These are phyloP conservation scores for Cyphomyrus plagiostoma DNA, from an alignment of 2,113 vertebrate genomes.

Conservation along the genomic window DNA sequence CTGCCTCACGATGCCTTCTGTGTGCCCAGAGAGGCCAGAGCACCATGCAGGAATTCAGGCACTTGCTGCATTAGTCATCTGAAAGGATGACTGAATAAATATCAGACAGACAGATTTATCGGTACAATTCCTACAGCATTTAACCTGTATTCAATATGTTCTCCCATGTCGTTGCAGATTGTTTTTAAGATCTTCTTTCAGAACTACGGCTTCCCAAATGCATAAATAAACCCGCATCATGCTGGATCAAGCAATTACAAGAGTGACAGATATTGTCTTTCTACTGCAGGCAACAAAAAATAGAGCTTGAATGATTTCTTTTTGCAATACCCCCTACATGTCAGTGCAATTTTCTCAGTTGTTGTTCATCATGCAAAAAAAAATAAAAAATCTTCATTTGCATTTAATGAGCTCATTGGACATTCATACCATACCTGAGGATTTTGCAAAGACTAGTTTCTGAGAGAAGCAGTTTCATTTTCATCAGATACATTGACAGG, in stretches of 20 bases:
- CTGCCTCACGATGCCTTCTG: neutral
- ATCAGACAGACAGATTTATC: neutral
- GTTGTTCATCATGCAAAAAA: constrained; percentile 59
- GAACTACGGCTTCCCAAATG: neutral
- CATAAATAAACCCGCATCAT: constrained; percentile 33
- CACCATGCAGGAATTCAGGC: neutral
- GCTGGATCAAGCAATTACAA: constrained; percentile 47
- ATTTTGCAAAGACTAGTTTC: constrained; percentile 30
- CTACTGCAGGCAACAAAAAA: constrained; percentile 47
- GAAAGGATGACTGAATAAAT: neutral
- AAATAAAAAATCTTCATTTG: constrained; percentile 43
- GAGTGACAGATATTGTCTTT: constrained; percentile 10
- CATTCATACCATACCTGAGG: constrained; percentile 53
- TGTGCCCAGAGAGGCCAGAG: neutral
- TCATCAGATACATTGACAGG: neutral
- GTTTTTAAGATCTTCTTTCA: neutral
- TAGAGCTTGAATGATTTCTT: constrained; percentile 41
- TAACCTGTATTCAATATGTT: neutral
- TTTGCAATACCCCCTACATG: constrained; percentile 50
- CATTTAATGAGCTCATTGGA: constrained; percentile 49
- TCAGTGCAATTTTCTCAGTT: constrained; percentile 58
- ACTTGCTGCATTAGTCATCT: neutral
- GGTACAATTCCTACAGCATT: neutral
- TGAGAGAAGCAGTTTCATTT: neutral
- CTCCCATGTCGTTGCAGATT: neutral